Evolutionary conservation across 1,140 invertebrate species (phyloP).

Genomic region (Lasioglossum baleicum): DNA sequence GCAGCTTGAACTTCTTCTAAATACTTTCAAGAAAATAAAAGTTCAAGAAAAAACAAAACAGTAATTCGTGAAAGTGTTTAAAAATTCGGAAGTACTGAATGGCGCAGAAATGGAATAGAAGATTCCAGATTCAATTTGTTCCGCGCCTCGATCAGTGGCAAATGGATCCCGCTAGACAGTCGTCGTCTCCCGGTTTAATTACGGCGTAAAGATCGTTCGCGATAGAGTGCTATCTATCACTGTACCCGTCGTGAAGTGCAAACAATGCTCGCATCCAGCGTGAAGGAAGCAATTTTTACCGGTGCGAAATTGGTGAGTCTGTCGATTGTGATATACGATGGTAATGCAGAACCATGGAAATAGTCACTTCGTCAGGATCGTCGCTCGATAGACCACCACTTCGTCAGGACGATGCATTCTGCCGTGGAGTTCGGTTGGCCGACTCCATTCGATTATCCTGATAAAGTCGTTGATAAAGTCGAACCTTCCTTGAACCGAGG

Average conservation of each 20-base stretch:
- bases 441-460: slow-evolving; percentile 63
- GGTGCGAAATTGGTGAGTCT: slow-evolving; percentile 37
- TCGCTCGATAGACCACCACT: slow-evolving; percentile 42
- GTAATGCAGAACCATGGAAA: slow-evolving; percentile 47
- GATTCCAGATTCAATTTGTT: background rate
- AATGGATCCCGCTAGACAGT: background rate
- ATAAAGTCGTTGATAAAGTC: slow-evolving; percentile 64
- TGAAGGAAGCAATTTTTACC: slow-evolving; percentile 57
- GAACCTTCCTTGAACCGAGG: slow-evolving; percentile 26
- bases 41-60: no score
- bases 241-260: background rate
- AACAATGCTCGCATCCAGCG: slow-evolving; percentile 37
- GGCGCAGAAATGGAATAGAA: no score
- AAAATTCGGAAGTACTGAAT: no score
- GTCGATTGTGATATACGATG: slow-evolving; percentile 58
- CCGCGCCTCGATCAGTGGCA: background rate
- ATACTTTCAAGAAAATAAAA: no score
- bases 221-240: slow-evolving; percentile 8
- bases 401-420: slow-evolving; percentile 48
- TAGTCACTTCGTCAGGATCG: slow-evolving; percentile 62
- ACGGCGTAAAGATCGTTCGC: background rate
- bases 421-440: slow-evolving; percentile 25
- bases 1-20: no score
- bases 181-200: slow-evolving; percentile 17
- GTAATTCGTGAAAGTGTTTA: no score